Conservation (phyloP, 64 coral and sea anemone species). For the Cladopsammia gracilis region DNA sequence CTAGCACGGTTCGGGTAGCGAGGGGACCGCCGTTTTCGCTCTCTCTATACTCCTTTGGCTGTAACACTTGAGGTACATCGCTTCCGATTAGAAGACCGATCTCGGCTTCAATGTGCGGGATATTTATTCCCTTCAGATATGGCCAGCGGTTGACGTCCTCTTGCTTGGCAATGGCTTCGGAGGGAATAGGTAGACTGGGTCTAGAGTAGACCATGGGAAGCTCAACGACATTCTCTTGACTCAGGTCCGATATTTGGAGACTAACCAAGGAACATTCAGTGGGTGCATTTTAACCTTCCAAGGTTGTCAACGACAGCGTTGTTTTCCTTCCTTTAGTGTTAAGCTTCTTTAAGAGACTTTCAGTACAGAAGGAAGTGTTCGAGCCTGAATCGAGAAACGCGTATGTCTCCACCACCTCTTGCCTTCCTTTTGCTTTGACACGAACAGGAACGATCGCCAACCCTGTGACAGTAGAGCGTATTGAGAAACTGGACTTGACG, state of each 20-base stretch:
- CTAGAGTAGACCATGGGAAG: slow-evolving; percentile 29
- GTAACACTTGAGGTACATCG: slow-evolving; percentile 13
- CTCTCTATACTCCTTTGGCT: neutral
- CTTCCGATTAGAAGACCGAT: slow-evolving; percentile 52
- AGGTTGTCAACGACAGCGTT: slow-evolving; percentile 40
- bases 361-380: too few species aligned
- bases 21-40: slow-evolving; percentile 2
- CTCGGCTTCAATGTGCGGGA: slow-evolving; percentile 1
- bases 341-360: slow-evolving; percentile 13
- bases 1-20: slow-evolving; percentile 1
- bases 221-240: neutral
- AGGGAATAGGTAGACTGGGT: neutral
- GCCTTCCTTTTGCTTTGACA: too few species aligned
- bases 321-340: slow-evolving; percentile 26
- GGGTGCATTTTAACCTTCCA: slow-evolving; percentile 14
- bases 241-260: slow-evolving; percentile 8
- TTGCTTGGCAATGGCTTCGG: slow-evolving; percentile 20
- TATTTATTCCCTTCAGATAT: too few species aligned
- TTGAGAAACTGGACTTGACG: too few species aligned
- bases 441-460: too few species aligned
- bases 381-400: too few species aligned
- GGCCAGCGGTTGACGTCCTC: slow-evolving; percentile 48
- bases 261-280: slow-evolving; percentile 18
- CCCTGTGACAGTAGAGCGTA: neutral
- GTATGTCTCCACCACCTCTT: too few species aligned